Conservation (phyloP, 1,140 invertebrate species). For the Trichonephila clavata region DNA sequence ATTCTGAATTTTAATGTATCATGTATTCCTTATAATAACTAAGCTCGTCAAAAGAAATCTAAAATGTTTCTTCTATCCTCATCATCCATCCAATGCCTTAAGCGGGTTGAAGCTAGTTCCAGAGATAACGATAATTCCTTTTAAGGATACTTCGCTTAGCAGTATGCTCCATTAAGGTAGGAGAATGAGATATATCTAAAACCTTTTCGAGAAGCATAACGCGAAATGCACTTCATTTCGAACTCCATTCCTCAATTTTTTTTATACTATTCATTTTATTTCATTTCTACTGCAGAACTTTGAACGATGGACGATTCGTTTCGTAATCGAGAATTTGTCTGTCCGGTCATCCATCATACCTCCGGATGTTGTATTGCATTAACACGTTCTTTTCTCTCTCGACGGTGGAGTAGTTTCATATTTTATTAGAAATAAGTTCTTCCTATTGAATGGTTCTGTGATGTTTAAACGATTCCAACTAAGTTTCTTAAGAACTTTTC, state of each 20-base stretch:
- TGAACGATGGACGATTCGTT: background rate
- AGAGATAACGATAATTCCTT: background rate
- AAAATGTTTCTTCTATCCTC: too few species aligned
- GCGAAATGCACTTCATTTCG: background rate
- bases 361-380: background rate
- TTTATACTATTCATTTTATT: background rate
- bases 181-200: background rate
- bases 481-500: background rate
- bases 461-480: too few species aligned
- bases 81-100: background rate
- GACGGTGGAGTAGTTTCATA: background rate
- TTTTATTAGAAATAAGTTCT: background rate
- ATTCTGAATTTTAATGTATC: too few species aligned
- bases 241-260: background rate
- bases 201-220: background rate
- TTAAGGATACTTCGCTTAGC: background rate
- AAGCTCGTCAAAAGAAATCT: too few species aligned
- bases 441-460: too few species aligned
- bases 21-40: too few species aligned
- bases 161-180: background rate
- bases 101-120: background rate
- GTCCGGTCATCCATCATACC: background rate
- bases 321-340: conserved; percentile 28
- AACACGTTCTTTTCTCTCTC: background rate
- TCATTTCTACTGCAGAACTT: background rate